These are phyloP conservation scores for Brachystomella parvula DNA, from an alignment of 1,140 invertebrate species.

Conservation along the genomic window DNA sequence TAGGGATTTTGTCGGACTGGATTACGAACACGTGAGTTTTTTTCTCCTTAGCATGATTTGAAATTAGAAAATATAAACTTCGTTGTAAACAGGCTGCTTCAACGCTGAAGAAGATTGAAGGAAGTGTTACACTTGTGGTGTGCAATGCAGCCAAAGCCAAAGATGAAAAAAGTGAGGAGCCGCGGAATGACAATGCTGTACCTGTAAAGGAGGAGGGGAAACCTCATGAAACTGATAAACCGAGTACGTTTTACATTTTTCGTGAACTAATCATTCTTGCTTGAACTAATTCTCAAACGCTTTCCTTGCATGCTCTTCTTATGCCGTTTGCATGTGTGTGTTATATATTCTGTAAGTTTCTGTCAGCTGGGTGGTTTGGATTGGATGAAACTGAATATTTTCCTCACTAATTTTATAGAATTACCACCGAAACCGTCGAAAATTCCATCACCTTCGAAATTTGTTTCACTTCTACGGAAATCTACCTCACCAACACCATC, in stretches of 20 bases:
- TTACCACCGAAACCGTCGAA: constrained; percentile 44
- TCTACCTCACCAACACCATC: constrained; percentile 26
- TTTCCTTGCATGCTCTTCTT: constrained; percentile 11
- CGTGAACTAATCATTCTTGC: constrained; percentile 2
- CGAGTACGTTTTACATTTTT: constrained; percentile 44
- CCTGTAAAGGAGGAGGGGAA: constrained; percentile 16
- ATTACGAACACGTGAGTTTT: constrained; percentile 70
- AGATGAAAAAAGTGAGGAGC: constrained; percentile 41
- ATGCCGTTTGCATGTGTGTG: neutral
- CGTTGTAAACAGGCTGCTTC: constrained; percentile 70
- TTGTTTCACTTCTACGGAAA: constrained; percentile 23
- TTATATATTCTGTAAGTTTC: constrained; percentile 9
- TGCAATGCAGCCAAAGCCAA: constrained; percentile 69
- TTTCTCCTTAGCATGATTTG: neutral
- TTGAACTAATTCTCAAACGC: neutral
- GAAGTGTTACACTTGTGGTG: constrained; percentile 71
- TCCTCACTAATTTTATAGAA: constrained; percentile 40
- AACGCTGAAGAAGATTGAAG: constrained; percentile 76
- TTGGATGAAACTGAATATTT: neutral
- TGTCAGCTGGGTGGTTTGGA: neutral
- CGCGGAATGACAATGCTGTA: constrained; percentile 5
- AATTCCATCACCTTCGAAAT: constrained; percentile 38
- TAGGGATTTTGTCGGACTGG: constrained; percentile 65
- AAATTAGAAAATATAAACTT: neutral
- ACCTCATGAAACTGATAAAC: constrained; percentile 42